Evolutionary conservation across 2,888 invertebrate genomes (phyloP), one percentile per base, ranked within the genome.

Genomic region (Xanthorhoe spadicearia): DNA sequence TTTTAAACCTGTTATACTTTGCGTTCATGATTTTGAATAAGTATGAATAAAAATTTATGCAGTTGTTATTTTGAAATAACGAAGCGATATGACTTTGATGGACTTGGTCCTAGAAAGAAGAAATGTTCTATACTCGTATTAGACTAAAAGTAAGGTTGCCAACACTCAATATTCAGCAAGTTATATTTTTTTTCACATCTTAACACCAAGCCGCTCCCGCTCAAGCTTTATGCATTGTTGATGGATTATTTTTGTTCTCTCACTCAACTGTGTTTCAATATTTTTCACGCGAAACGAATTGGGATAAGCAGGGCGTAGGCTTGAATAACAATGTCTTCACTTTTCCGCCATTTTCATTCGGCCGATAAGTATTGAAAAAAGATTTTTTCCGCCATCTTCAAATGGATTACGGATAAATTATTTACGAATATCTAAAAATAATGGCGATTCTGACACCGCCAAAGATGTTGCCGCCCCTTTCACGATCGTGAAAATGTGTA

Each of bases 211-310:
- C 51, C 55, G 53, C 54, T 70, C 13, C 17, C 66, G 64, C 73
- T 54, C 58, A 51, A 69, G 50, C 52, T 76, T 80, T 73, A 64
- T 35, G 59, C 66, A 68, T 63, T 63, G 69, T 71, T 77, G 75
- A 77, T 76, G 74, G 75, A 78, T 78, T 82, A 83, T 84, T 79
- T 83, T 79, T 69, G 80, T 77, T 74, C 76, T 70, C 68, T 72
- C 71, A 74, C 73, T 69, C 68, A 68, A 64, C 69, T 77, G 78
- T 83, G 81, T 86, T 86, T 85, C 82, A 85, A 87, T 87, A 87
- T 85, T 84, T 85, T 85, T 81, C 83, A 83, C 83, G 81, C 80
- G 81, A 79, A 81, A 78, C 78, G 79, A 80, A 84, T 83, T 81
- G 79, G 73, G 75, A 80, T 80, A 80, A 83, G 79, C 78, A 77